Percentiles rank a stretch among this genome's conserved stretches.
These are phyloP conservation scores for Ophion ellenae DNA, from an alignment of 2,888 invertebrate genomes.

Conservation along the genomic window DNA sequence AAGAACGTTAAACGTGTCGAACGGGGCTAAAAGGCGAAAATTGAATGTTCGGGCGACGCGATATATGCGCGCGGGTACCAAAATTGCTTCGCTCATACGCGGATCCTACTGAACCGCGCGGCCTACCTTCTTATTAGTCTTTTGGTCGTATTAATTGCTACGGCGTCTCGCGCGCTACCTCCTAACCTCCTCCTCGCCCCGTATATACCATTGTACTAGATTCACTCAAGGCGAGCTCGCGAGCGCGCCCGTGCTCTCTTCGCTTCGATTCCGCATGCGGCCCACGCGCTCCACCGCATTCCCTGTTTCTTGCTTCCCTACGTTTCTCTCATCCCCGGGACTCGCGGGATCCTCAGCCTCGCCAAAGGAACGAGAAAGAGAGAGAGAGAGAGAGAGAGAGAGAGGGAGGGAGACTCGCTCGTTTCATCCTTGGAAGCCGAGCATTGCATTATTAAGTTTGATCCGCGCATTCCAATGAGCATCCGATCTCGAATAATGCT, in stretches of 20 bases:
- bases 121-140: slow-evolving; percentile 54
- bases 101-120: neutral
- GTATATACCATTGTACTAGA: neutral
- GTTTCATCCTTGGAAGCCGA: slow-evolving; percentile 63
- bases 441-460: slow-evolving; percentile 81
- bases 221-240: slow-evolving; percentile 12
- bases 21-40: no score
- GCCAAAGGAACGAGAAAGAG: slow-evolving; percentile 24
- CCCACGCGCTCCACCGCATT: slow-evolving; percentile 72
- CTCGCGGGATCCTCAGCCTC: slow-evolving; percentile 34
- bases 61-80: no score
- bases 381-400: slow-evolving; percentile 24
- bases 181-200: neutral
- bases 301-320: slow-evolving; percentile 69
- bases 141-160: slow-evolving; percentile 64
- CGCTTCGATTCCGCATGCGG: slow-evolving; percentile 73
- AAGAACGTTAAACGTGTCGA: no score
- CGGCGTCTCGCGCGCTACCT: slow-evolving; percentile 51
- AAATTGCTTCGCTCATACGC: no score
- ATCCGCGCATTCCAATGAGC: slow-evolving; percentile 80
- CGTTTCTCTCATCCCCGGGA: slow-evolving; percentile 64
- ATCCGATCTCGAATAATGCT: slow-evolving; percentile 81
- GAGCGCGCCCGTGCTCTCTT: slow-evolving; percentile 34
- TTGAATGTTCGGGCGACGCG: no score
- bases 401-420: slow-evolving; percentile 38